Conservation (phyloP, 1,140 invertebrate genomes). For the Drosophila oshimai region DNA sequence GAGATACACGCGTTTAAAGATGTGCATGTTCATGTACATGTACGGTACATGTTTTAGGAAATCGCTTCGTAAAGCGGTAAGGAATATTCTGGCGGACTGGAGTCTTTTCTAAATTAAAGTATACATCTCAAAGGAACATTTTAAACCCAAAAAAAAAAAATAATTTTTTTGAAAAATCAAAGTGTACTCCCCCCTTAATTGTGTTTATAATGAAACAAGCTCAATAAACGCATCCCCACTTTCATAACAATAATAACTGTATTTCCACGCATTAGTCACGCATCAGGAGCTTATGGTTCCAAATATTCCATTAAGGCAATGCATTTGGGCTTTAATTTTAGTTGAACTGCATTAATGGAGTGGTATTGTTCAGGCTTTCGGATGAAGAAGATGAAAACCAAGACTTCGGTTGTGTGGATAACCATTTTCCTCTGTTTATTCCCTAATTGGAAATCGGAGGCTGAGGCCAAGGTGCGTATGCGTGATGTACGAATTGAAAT, state of each 20-base stretch:
- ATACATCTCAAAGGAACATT: too few species aligned
- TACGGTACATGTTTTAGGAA: too few species aligned
- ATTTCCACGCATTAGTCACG: conserved; percentile 27
- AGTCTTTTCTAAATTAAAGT: too few species aligned
- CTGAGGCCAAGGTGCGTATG: conserved; percentile 63
- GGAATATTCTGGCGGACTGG: too few species aligned
- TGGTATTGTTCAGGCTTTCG: background rate
- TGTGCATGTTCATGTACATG: too few species aligned
- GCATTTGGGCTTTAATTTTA: conserved; percentile 11
- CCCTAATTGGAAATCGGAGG: conserved; percentile 11
- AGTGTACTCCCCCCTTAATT: too few species aligned
- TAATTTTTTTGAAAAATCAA: too few species aligned
- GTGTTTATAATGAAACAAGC: background rate
- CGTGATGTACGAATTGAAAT: background rate
- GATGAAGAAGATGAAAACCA: conserved; percentile 1
- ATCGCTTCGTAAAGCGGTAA: too few species aligned
- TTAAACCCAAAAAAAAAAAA: too few species aligned
- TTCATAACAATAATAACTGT: conserved; percentile 2
- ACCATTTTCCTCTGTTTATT: background rate
- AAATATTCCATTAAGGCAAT: background rate
- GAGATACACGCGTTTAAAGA: too few species aligned
- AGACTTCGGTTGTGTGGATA: background rate
- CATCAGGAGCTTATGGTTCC: conserved; percentile 1
- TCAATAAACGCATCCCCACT: conserved; percentile 9
- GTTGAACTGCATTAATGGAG: conserved; percentile 6